Conservation (phyloP, 2,797 vertebrate species). For the Karalla daura region DNA sequence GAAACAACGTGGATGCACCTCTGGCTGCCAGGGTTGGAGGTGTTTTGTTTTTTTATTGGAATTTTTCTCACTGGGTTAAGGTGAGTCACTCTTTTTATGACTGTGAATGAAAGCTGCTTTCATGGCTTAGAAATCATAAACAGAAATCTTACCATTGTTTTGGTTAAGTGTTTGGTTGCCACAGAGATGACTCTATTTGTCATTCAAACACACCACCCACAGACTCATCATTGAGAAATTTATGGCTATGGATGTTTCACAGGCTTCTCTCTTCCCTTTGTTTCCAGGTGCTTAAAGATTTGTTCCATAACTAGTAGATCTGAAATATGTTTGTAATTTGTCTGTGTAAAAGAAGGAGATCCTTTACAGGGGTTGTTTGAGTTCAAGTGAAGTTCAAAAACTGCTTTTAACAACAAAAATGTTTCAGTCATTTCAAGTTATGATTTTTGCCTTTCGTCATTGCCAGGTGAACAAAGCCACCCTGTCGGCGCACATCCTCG, state of each 20-base stretch:
- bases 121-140: background rate
- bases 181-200: background rate
- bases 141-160: background rate
- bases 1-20: too few species aligned
- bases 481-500: constrained; percentile 83
- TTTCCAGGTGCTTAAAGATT: too few species aligned
- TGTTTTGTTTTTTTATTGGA: background rate
- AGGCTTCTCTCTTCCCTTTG: too few species aligned
- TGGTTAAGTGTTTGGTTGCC: background rate
- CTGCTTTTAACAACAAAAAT: constrained; percentile 72
- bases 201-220: background rate
- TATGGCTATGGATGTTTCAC: too few species aligned
- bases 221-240: background rate
- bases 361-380: too few species aligned
- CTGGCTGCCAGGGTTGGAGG: background rate
- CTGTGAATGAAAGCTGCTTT: background rate
- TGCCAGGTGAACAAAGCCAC: constrained; percentile 86
- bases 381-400: too few species aligned
- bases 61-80: background rate
- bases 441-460: too few species aligned
- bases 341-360: too few species aligned
- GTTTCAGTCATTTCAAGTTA: too few species aligned
- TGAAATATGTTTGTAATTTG: too few species aligned
- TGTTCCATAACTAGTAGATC: too few species aligned
- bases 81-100: too few species aligned